Evolutionary conservation across 2,888 invertebrate species (phyloP).

Genomic region (Parnassius glacialis): DNA sequence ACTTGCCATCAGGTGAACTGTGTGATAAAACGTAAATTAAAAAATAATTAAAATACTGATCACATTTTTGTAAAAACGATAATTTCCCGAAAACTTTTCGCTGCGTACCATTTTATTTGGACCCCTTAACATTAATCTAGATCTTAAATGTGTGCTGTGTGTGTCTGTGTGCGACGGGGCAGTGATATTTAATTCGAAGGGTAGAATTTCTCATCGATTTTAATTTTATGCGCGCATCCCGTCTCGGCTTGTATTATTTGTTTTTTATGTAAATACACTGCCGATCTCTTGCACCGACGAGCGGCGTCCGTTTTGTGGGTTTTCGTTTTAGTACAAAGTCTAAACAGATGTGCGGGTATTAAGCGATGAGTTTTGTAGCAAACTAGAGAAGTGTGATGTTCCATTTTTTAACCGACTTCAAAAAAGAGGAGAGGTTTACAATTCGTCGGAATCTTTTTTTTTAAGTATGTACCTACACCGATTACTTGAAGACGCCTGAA

Average conservation of each 20-base stretch:
- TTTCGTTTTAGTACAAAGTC: conserved; percentile 52
- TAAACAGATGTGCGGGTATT: conserved; percentile 46
- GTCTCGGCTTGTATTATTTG: conserved; percentile 75
- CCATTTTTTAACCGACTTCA: too few relatives aligned
- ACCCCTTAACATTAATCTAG: conserved; percentile 68
- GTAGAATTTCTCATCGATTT: conserved; percentile 79
- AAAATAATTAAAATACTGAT: too few relatives aligned
- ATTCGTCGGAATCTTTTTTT: too few relatives aligned
- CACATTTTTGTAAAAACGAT: not conserved
- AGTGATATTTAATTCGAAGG: conserved; percentile 80
- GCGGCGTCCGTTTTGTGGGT: conserved; percentile 66
- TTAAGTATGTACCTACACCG: too few relatives aligned
- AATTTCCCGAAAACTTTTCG: conserved; percentile 1
- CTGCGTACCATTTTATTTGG: conserved; percentile 30
- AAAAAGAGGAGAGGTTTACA: too few relatives aligned
- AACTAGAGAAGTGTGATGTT: not conserved
- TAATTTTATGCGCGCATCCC: conserved; percentile 80
- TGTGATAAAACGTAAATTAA: too few relatives aligned
- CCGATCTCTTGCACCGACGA: conserved; percentile 67
- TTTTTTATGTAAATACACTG: conserved; percentile 78
- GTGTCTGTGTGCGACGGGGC: conserved; percentile 61
- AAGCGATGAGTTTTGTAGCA: not conserved
- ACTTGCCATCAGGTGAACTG: too few relatives aligned
- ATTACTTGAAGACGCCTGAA: too few relatives aligned
- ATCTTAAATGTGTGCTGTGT: conserved; percentile 45